Evolutionary conservation across 2,888 invertebrate species (phyloP).

Genomic region (Mimas tiliae): DNA sequence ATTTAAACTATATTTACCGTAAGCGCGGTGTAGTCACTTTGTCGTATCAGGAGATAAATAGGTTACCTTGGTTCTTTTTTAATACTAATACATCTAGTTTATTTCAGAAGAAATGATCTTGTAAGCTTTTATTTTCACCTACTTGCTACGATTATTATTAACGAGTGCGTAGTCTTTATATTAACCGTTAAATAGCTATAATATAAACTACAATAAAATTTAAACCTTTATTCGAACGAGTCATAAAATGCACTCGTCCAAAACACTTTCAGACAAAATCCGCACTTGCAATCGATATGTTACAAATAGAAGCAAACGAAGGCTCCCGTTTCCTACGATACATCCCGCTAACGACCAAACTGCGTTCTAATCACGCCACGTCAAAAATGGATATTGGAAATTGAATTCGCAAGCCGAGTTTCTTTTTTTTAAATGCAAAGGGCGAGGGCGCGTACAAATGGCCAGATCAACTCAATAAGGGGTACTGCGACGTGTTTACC

Average conservation of each 20-base stretch:
- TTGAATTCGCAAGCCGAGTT: conserved; percentile 73
- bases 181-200: too few species aligned
- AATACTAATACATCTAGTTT: too few species aligned
- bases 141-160: too few species aligned
- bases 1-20: too few species aligned
- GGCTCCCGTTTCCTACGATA: conserved; percentile 49
- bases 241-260: conserved; percentile 33
- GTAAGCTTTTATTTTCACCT: too few species aligned
- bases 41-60: too few species aligned
- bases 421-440: conserved; percentile 71
- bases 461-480: conserved; percentile 84
- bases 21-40: too few species aligned
- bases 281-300: conserved; percentile 59
- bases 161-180: too few species aligned
- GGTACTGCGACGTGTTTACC: conserved; percentile 79
- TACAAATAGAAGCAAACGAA: conserved; percentile 61
- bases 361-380: conserved; percentile 83
- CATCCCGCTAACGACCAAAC: conserved; percentile 78
- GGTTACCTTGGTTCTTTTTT: too few species aligned
- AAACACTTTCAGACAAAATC: conserved; percentile 37
- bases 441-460: conserved; percentile 79
- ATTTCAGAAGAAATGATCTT: too few species aligned
- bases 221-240: conserved; percentile 23
- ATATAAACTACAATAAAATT: too few species aligned
- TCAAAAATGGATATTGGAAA: conserved; percentile 84